Percentiles rank a stretch among this genome's conserved stretches.
Evolutionary conservation across 2,797 vertebrate genomes (phyloP).

Genomic region (Eupleurogrammus muticus): DNA sequence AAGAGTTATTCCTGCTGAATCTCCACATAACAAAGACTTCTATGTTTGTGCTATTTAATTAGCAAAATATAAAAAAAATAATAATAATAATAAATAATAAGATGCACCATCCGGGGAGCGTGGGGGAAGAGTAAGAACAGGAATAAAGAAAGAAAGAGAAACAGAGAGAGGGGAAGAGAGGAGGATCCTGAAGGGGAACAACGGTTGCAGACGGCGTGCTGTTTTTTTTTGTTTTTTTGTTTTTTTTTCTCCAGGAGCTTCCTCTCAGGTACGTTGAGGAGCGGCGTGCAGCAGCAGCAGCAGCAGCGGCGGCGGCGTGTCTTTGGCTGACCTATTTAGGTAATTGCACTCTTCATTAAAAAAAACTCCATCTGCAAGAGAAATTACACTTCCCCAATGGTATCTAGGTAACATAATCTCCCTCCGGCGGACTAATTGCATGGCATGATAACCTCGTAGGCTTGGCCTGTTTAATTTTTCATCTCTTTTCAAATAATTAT

Average conservation of each 20-base stretch:
- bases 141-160: slow-evolving; percentile 36
- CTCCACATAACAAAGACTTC: slow-evolving; percentile 60
- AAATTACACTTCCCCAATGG: slow-evolving; percentile 95
- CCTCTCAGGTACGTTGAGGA: slow-evolving; percentile 83
- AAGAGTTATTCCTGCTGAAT: slow-evolving; percentile 47
- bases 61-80: too few species aligned
- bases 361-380: slow-evolving; percentile 92
- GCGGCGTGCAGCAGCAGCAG: slow-evolving; percentile 66
- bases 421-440: slow-evolving; percentile 97
- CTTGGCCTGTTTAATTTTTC: slow-evolving; percentile 97
- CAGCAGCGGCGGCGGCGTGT: slow-evolving; percentile 76
- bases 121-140: slow-evolving; percentile 36
- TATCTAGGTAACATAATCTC: slow-evolving; percentile 99
- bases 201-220: slow-evolving; percentile 65
- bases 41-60: slow-evolving; percentile 70
- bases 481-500: slow-evolving; percentile 99
- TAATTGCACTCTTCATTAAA: slow-evolving; percentile 94
- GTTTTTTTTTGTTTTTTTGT: slow-evolving; percentile 40
- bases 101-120: slow-evolving; percentile 48
- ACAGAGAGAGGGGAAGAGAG: slow-evolving; percentile 36
- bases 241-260: slow-evolving; percentile 72
- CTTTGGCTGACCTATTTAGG: slow-evolving; percentile 93
- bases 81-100: too few species aligned
- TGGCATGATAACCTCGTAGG: slow-evolving; percentile 95
- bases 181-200: slow-evolving; percentile 59